Conservation (phyloP, 30 jellyfish, hydroid and myxozoan genomes). For the Nemopilema nomurai region DNA sequence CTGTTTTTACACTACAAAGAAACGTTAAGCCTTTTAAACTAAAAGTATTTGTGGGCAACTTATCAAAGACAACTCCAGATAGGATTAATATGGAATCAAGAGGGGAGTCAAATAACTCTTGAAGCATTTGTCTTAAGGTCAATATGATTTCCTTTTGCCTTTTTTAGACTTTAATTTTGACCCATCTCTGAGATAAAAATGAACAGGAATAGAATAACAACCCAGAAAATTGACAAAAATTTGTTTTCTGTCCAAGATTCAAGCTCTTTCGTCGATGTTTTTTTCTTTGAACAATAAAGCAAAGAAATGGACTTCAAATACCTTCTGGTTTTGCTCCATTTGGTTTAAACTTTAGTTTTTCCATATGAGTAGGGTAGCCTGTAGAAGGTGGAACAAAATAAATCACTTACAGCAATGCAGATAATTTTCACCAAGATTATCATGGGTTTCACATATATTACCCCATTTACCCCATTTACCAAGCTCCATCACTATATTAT, state of each 20-base stretch:
- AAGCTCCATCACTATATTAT: no score
- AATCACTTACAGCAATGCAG: not conserved
- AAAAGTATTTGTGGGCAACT: not conserved
- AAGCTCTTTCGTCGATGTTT: no score
- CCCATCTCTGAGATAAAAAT: no score
- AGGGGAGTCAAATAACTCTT: not conserved
- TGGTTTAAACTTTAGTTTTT: constrained; percentile 80
- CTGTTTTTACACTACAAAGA: not conserved
- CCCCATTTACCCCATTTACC: no score
- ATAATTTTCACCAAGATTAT: no score
- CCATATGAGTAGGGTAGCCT: constrained; percentile 98
- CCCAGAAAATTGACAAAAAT: no score
- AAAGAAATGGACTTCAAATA: not conserved
- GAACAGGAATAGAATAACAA: no score
- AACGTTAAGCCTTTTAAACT: not conserved
- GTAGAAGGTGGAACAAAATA: not conserved
- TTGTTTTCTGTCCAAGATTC: no score
- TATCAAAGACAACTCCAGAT: not conserved
- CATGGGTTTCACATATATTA: no score
- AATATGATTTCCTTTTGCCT: not conserved
- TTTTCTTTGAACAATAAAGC: no score
- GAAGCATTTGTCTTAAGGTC: not conserved
- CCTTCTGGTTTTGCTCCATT: constrained; percentile 96
- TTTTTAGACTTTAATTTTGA: no score
- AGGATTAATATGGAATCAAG: not conserved